A percentile compares a stretch with the other conserved stretches of the same genome.
Conservation (phyloP, 1,140 invertebrate genomes). For the Phocides pigmalion region DNA sequence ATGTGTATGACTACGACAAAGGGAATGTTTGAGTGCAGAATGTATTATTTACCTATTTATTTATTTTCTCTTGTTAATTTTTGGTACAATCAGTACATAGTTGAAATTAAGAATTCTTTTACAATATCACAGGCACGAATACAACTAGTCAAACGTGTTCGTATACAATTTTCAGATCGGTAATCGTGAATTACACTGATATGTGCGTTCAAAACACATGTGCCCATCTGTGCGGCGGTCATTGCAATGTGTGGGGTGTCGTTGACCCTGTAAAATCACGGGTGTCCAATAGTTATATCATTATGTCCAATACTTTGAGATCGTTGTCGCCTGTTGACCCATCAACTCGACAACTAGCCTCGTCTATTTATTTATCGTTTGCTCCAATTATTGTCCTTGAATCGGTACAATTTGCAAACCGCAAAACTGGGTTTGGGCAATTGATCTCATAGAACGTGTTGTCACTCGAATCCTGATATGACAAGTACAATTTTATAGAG, state of each 20-base stretch:
- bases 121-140: too few relatives aligned
- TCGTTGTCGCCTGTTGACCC: constrained; percentile 69
- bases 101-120: too few relatives aligned
- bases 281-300: constrained; percentile 65
- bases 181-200: constrained; percentile 3
- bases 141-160: background rate
- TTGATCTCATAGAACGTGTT: constrained; percentile 22
- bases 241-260: constrained; percentile 50
- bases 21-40: too few relatives aligned
- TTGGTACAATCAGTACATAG: too few relatives aligned
- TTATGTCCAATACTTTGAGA: constrained; percentile 64
- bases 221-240: constrained; percentile 16
- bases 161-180: constrained; percentile 2
- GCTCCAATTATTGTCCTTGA: constrained; percentile 65
- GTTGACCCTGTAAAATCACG: constrained; percentile 69
- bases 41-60: too few relatives aligned
- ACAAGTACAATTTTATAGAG: background rate
- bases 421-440: constrained; percentile 26
- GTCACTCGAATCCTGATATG: background rate
- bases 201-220: constrained; percentile 20
- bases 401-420: constrained; percentile 39
- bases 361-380: constrained; percentile 65
- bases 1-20: too few relatives aligned
- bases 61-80: too few relatives aligned
- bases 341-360: constrained; percentile 64